A percentile compares a stretch with the other conserved stretches of the same genome.
These are phyloP conservation scores for Mormyrus lacerda DNA, from an alignment of 2,113 vertebrate species.

Conservation along the genomic window DNA sequence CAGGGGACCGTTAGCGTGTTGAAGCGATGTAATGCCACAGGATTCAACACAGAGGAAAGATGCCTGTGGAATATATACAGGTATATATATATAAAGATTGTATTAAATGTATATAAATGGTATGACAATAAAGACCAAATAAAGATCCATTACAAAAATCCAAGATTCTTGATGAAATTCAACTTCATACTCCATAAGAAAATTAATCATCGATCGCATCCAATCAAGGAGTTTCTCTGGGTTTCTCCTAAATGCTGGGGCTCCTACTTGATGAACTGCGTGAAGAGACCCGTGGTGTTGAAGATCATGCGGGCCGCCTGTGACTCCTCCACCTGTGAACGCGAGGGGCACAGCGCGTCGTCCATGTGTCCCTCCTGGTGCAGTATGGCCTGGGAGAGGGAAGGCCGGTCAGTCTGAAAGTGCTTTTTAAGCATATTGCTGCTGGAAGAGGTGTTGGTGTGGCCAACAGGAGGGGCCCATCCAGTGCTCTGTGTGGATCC, in stretches of 20 bases:
- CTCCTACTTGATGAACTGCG: conserved; percentile 78
- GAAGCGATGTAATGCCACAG: background rate
- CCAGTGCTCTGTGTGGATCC: background rate
- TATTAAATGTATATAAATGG: background rate
- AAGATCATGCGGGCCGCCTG: conserved; percentile 88
- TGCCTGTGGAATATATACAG: background rate
- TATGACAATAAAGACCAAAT: background rate
- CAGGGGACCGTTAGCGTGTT: background rate
- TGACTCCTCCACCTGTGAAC: conserved; percentile 81
- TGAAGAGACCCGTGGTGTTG: conserved; percentile 79
- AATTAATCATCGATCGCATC: background rate
- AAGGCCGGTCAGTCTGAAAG: background rate
- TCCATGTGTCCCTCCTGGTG: conserved; percentile 94
- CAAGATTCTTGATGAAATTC: background rate
- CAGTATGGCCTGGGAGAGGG: conserved; percentile 71
- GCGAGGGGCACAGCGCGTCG: conserved; percentile 74
- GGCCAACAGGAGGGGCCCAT: too few relatives aligned
- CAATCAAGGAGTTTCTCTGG: background rate
- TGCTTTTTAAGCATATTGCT: background rate
- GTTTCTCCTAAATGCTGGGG: background rate
- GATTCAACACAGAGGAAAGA: background rate
- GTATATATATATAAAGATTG: background rate
- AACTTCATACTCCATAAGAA: background rate
- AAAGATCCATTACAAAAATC: background rate
- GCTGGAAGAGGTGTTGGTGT: background rate